Base-by-base conservation (phyloP, 2,888 invertebrate species). In the Ferdinandea cuprea region DNA sequence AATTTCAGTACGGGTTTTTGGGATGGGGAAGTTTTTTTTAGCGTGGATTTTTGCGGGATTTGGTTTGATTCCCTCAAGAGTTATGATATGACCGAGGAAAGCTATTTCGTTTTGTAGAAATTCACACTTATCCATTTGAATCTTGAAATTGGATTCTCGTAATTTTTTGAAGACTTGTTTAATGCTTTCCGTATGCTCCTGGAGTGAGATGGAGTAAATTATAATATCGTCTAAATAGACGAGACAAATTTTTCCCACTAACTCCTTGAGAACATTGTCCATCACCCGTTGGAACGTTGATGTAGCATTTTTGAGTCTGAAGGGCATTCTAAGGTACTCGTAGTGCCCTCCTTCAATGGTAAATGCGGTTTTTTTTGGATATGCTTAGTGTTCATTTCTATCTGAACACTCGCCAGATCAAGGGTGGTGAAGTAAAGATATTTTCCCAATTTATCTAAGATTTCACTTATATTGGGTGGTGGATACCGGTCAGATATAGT, bases 381-480 rank as follows among this genome's bases (percentile, higher is more conserved):
- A 42, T 77, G 72, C 6, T 83, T 58, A 9, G 40, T 13, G 11
- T 28, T 46, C n/a, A 86, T 72, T 11, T 40, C 32, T 1, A 86
- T 69, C 42, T 86, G 85, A 35, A 85, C 85, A 8, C 44, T 52
- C 3, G 58, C 69, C 15, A 81, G 32, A 37, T 85, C 78, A 8
- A 86, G 30, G 11, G 83, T 76, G 0, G 58, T 61, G 35, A 84
- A 80, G 25, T 69, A 44, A n/a, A 76, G 3, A 32, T 52, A 61
- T 8, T 46, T 54, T 1, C 78, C 81, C 52, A 86, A 37, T 30
- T 56, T 17, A 2, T 85, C 86, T 2, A 85, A 42, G n/a, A 83
- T 80, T 3, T 85, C 85, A 1, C 5, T 15, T 2, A 85, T 74
- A 32, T 74, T 61, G 9, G 73, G 79, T 2, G 48, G 21, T 1